Base-by-base conservation (phyloP, 2,113 vertebrate species). In the Dromas ardeola region DNA sequence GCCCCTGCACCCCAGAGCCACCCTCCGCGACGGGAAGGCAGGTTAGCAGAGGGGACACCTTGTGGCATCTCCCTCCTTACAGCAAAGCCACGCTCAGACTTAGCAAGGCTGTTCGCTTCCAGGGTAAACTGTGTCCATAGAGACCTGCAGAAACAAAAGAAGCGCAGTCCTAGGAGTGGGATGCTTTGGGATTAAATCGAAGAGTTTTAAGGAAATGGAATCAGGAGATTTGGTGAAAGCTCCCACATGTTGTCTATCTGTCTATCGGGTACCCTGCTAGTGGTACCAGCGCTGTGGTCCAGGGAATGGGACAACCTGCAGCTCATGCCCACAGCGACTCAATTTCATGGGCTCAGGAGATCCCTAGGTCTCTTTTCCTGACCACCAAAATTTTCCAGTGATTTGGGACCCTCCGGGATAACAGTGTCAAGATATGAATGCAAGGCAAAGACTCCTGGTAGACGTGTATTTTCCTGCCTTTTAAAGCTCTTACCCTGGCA, bases 171-270 rank as follows among this genome's bases (percentile, higher is more conserved):
- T 50, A 52, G 42, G 18, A 55, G 7, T 1, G 3, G 9, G 30
- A 12, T 69, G 43, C 3, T 91, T 91, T 40, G 11, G 49, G 19
- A 10, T 77, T 88, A 45, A 66, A 88, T 58, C 4, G 1, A 61
- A 66, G 32, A 36, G 21, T 36, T 90, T 43, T 40, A 56, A 50
- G 25, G 34, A 72, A 70, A 69, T 8, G 23, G n/a, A 71, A 47
- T 49, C 0, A 11, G 43, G n/a, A 74, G 21, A 4, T 7, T 17
- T 11, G 18, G 14, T 61, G 65, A 81, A 67, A 47, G 8, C 43
- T 69, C 7, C 38, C 1, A 0, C 0, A 0, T 40, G 7, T 4
- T 72, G 29, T 22, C 47, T 71, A 0, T 8, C 69, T 62, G 27
- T 34, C 34, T 36, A 36, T 36, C 58, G 10, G 34, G 42, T 23